Conservation (phyloP, 1,140 invertebrate species). For the Drosophila sechellia region DNA sequence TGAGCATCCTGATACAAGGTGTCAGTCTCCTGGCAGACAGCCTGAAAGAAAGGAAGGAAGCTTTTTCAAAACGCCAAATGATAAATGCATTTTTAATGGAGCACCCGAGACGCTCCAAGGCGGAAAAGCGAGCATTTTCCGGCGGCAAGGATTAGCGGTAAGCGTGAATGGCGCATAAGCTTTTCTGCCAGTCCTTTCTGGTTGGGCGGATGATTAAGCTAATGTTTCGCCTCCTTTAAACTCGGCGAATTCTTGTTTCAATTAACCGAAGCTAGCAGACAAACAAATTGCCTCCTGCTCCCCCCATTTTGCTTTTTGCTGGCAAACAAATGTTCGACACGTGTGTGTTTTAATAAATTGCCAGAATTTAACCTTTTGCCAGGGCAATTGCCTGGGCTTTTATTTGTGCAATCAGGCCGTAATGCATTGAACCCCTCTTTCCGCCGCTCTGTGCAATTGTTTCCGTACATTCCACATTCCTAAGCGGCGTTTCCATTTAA, state of each 20-base stretch:
- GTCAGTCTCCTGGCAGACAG: slow-evolving; percentile 28
- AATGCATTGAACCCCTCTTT: slow-evolving; percentile 51
- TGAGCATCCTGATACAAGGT: slow-evolving; percentile 48
- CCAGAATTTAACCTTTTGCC: slow-evolving; percentile 36
- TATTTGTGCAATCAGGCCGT: slow-evolving; percentile 68
- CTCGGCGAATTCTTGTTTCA: slow-evolving; percentile 51
- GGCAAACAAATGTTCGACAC: slow-evolving; percentile 58
- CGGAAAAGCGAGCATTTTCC: slow-evolving; percentile 49
- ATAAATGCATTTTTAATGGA: slow-evolving; percentile 82
- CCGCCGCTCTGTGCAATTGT: slow-evolving; percentile 45
- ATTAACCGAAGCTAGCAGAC: slow-evolving; percentile 46
- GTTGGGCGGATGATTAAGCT: slow-evolving; percentile 68
- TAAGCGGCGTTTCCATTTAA: slow-evolving; percentile 59
- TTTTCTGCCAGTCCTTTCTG: slow-evolving; percentile 27
- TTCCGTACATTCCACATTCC: slow-evolving; percentile 33
- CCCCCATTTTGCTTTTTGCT: neutral
- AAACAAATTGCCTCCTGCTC: slow-evolving; percentile 57
- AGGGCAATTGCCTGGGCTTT: slow-evolving; percentile 57
- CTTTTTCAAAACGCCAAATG: slow-evolving; percentile 78
- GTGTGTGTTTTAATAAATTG: slow-evolving; percentile 65
- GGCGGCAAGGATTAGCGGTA: slow-evolving; percentile 54
- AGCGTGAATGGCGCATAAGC: slow-evolving; percentile 22
- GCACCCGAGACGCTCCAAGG: slow-evolving; percentile 32
- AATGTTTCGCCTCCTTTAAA: slow-evolving; percentile 59
- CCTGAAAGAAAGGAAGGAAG: slow-evolving; percentile 66